Evolutionary conservation across 1,140 invertebrate species (phyloP), one percentile per base, ranked within the genome.

Genomic region (Drosophila punjabiensis): DNA sequence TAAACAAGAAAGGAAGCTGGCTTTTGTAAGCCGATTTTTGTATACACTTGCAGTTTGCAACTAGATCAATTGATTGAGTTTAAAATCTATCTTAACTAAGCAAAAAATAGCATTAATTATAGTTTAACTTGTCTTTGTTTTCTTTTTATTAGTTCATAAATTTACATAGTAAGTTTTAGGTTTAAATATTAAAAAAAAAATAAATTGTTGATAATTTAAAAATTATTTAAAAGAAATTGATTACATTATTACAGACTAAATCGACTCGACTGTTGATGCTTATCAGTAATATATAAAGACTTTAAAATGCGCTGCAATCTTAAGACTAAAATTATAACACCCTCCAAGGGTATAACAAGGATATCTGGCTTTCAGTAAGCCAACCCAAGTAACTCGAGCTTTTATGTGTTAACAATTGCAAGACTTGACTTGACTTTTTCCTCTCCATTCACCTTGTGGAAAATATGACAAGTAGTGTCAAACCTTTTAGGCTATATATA

Each of bases 401-500:
- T 58, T 58, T 58, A 24, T 58, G 14, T 11, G 20, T 1, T 11
- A 58, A 58, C 53, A 56, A 56, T 56, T 24, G 13, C 5, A 16
- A 18, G 53, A 56, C 35, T 56, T 39, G 33, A 9, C 53, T 24
- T 35, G 8, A 24, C 33, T 39, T 11, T 56, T n/a, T 39, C 14
- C 50, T 28, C 28, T 16, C 28, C 35, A 37, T 32, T 32, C 5
- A 11, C 33, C 33, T 30, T 39, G 5, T 11, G 33, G 6, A 33
- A 68, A 71, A 55, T 55, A 32, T 47, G 50, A 37, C 48, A 45
- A n/a, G 64, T 60, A 20, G 45, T 39, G 53, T 61, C 35, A 35
- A 37, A 33, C 39, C 24, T 76, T 45, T 63, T 37, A 32, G 8
- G 30, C 20, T 62, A 63, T 48, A 74, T 47, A 41, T 63, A 76